A percentile compares a stretch with the other conserved stretches of the same genome.
Evolutionary conservation across 2,888 invertebrate species (phyloP).

Genomic region (Cheilosia pagana): DNA sequence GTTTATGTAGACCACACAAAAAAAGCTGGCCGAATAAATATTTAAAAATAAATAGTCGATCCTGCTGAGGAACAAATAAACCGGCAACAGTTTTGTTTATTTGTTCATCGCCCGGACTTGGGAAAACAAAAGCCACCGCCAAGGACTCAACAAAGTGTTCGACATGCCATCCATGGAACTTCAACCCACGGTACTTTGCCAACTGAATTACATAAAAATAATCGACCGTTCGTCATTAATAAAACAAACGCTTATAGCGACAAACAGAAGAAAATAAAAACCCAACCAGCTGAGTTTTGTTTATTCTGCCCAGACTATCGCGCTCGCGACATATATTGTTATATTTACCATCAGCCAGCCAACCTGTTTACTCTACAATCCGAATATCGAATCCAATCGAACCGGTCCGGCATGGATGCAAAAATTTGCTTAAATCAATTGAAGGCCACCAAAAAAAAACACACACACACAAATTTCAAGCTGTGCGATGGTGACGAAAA

Average conservation of each 20-base stretch:
- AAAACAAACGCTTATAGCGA: background rate
- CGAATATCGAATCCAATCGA: constrained; percentile 46
- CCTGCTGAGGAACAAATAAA: background rate
- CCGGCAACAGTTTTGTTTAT: constrained; percentile 19
- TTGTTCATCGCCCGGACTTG: background rate
- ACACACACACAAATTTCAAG: background rate
- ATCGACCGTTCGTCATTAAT: background rate
- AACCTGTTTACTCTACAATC: constrained; percentile 61
- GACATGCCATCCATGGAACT: too few relatives aligned
- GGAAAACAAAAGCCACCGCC: constrained; percentile 12
- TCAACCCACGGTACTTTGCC: background rate
- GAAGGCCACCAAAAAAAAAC: constrained; percentile 54
- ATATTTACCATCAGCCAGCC: constrained; percentile 40
- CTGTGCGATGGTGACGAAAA: constrained; percentile 44
- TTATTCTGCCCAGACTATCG: constrained; percentile 34
- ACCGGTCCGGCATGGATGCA: constrained; percentile 66
- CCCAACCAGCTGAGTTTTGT: constrained; percentile 56
- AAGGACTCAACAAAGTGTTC: too few relatives aligned
- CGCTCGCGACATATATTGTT: constrained; percentile 11
- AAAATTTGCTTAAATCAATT: constrained; percentile 61
- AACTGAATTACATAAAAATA: constrained; percentile 4
- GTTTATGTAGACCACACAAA: too few relatives aligned
- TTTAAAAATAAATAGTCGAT: background rate
- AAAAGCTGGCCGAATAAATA: background rate
- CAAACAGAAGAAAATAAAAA: constrained; percentile 3